Evolutionary conservation across 2,888 invertebrate genomes (phyloP).

Genomic region (Idaea biselata): DNA sequence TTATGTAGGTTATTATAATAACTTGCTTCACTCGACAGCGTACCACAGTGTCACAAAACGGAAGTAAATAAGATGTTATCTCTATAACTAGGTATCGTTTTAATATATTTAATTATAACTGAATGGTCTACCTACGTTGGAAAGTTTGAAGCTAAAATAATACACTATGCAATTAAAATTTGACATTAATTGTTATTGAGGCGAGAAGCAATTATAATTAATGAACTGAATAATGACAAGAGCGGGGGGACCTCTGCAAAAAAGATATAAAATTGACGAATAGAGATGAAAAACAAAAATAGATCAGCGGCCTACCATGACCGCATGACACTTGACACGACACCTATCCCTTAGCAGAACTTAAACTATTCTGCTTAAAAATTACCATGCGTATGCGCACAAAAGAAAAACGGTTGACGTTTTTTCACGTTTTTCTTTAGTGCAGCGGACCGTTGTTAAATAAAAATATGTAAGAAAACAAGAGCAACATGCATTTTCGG

Average conservation of each 20-base stretch:
- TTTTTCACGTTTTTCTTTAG: background rate
- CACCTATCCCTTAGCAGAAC: background rate
- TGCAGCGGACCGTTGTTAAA: no score
- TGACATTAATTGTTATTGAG: background rate
- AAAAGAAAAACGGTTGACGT: slow-evolving; percentile 2
- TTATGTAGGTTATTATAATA: no score
- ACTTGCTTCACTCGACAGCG: no score
- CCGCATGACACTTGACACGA: background rate
- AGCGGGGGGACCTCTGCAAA: background rate
- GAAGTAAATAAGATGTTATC: no score
- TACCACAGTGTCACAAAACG: no score
- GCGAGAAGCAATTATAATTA: slow-evolving; percentile 1
- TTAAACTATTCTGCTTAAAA: background rate
- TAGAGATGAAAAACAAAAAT: background rate
- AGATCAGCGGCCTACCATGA: no score
- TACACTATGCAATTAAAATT: background rate
- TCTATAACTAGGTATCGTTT: no score
- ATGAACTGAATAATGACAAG: background rate
- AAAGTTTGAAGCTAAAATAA: background rate
- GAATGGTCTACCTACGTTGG: background rate
- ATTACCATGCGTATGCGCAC: no score
- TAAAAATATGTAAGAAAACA: no score
- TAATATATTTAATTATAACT: no score
- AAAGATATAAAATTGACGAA: background rate
- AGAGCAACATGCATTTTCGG: background rate